phyloP scores from a whole-genome alignment of 2,888 invertebrate genomes.

The Chelonus formosanus region DNA sequence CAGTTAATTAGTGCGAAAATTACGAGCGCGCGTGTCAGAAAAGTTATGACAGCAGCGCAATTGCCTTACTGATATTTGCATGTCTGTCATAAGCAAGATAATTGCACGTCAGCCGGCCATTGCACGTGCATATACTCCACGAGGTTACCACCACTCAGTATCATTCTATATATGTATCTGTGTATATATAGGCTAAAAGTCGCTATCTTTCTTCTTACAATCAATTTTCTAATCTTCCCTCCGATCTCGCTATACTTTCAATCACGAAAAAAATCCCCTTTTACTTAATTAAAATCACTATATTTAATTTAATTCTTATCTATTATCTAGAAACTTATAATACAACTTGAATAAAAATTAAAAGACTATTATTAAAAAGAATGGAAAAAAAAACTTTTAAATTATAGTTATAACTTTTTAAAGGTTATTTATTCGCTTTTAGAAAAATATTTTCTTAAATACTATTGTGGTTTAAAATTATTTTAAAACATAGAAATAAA shows the following conservation, averaged over 20 bases:
- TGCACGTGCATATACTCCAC: slow-evolving; percentile 33
- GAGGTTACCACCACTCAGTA: slow-evolving; percentile 42
- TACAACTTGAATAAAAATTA: neutral
- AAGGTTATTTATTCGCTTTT: no score
- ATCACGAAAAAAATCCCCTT: no score
- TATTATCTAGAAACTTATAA: no score
- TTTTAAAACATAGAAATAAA: no score
- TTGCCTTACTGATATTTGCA: slow-evolving; percentile 40
- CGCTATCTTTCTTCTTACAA: no score
- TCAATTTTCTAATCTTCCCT: no score
- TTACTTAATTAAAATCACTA: no score
- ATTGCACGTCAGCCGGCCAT: slow-evolving; percentile 46
- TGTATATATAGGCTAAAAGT: no score
- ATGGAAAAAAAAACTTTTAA: slow-evolving; percentile 9
- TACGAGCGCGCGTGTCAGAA: slow-evolving; percentile 33
- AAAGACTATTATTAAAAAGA: slow-evolving; percentile 13
- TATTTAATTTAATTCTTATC: no score
- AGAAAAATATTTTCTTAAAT: no score
- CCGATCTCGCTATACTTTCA: no score
- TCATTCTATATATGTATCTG: slow-evolving; percentile 9
- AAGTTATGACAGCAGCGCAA: slow-evolving; percentile 37
- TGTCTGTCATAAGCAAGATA: slow-evolving; percentile 48
- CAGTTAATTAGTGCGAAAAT: slow-evolving; percentile 34
- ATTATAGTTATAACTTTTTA: neutral
- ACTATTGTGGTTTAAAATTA: no score